Base-by-base conservation (phyloP, 2,113 vertebrate genomes). In the Pyrgilauda ruficollis region DNA sequence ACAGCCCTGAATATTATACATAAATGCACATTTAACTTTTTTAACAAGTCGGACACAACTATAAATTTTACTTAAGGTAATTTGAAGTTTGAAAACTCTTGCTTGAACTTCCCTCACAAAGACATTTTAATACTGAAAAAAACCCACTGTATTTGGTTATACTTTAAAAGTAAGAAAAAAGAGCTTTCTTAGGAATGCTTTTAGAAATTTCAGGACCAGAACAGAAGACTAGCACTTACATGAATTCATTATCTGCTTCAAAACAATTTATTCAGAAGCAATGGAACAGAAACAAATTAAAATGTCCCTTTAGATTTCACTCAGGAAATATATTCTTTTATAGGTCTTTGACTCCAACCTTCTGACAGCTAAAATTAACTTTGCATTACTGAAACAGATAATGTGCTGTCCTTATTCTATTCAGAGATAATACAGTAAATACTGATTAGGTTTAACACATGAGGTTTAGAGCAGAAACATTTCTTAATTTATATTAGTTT, bases 331-430 rank as follows among this genome's bases (percentile, higher is more conserved):
- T 67, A 68, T 61, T 92, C 39, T 96, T 94, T 91, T 80, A 59
- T 68, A 96, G 81, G 79, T 52, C 82, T 97, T 84, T 94, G 68
- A 94, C 87, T 91, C 59, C 72, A 93, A 9, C 50, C 68, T 94
- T 89, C 77, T 91, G 63, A 95, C 47, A 90, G 82, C 55, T 94
- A 75, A 97, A 97, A 96, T 94, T 90, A 92, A 52, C 21, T 82
- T 84, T 87, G 73, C 47, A 84, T 94, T 90, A 89, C 81, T 95
- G 61, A 89, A 94, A 94, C 13, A 84, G 89, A 91, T 91, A 93
- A 95, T 28, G 44, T 2, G 4, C 19, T 16, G 13, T 85, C 76
- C 53, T 76, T 95, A 79, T 68, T 94, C 63, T 33, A 24, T 58
- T 89, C 89, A 77, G 76, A 94, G 59, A 74, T 73, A 89, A 84